Evolutionary conservation across 2,797 vertebrate species (phyloP), one percentile per base, ranked within the genome.

Genomic region (Eutrigla gurnardus): DNA sequence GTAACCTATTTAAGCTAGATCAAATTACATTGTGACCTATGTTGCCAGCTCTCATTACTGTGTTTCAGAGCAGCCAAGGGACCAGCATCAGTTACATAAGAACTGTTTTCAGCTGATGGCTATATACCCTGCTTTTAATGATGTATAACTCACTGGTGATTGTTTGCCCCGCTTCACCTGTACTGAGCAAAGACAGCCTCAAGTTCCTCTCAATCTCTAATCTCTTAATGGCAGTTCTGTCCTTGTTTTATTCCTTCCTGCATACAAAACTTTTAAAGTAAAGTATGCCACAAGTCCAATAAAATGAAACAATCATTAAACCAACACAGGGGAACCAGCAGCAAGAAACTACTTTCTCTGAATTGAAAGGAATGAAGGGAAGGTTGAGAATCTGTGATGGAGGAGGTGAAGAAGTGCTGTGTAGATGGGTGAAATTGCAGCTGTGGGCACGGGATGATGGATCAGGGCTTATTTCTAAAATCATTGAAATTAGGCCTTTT

Each of bases 381-480:
- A 32, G 50, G 17, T 53, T 57, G 35, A 42, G 40, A 78, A 76
- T 74, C 67, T 55, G 4, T 57, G 57, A 70, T 37, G 64, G 58
- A 61, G 40, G 57, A 39, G 65, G 74, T 12, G 57, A 64, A 57
- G 58, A 52, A 75, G 50, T 53, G 73, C 46, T 65, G 68, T 73
- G 82, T 80, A 73, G 67, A 50, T 72, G 67, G 67, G 50, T 83
- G 68, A 87, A 85, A 91, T 86, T 86, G 70, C 87, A 82, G 84
- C 87, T 82, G 71, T 75, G 77, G 84, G 84, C 84, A 43, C 17
- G 12, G 42, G 42, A 64, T 88, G 88, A 91, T 82, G 50, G 77
- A 91, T 82, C 14, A 70, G 52, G 45, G 76, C 70, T 57, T 73
- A 36, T 81, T 78, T 61, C 59, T 77, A n/a, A 73, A 69, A 78